These are phyloP conservation scores for Leptosomus discolor DNA, from an alignment of 2,113 vertebrate species.

Conservation along the genomic window DNA sequence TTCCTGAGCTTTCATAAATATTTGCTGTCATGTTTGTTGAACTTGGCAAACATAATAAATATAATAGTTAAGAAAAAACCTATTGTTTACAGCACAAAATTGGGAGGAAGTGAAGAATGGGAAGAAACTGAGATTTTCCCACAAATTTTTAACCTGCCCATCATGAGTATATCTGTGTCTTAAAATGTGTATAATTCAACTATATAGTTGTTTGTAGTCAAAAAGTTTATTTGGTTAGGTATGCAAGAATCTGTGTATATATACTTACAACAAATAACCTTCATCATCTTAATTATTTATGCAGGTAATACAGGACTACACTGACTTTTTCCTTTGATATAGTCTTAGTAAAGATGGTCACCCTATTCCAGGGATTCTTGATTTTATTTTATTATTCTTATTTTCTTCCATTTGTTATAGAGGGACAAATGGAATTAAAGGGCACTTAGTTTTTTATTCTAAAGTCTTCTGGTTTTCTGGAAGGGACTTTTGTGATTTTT, in stretches of 20 bases:
- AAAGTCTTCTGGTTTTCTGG: neutral
- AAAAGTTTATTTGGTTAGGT: neutral
- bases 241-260: neutral
- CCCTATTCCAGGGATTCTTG: neutral
- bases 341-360: neutral
- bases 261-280: neutral
- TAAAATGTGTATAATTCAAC: neutral
- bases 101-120: neutral
- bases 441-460: neutral
- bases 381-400: neutral
- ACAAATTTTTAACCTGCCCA: neutral
- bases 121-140: neutral
- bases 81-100: neutral
- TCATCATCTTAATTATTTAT: neutral
- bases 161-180: neutral
- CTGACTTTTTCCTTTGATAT: neutral
- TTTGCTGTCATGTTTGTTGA: neutral
- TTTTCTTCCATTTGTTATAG: neutral
- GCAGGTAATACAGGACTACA: neutral
- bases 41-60: neutral
- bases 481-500: neutral
- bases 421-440: neutral
- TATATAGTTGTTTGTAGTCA: neutral
- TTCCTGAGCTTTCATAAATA: neutral
- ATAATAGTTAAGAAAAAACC: neutral